Base-by-base conservation (phyloP, 2,113 vertebrate species). In the Daboia siamensis region DNA sequence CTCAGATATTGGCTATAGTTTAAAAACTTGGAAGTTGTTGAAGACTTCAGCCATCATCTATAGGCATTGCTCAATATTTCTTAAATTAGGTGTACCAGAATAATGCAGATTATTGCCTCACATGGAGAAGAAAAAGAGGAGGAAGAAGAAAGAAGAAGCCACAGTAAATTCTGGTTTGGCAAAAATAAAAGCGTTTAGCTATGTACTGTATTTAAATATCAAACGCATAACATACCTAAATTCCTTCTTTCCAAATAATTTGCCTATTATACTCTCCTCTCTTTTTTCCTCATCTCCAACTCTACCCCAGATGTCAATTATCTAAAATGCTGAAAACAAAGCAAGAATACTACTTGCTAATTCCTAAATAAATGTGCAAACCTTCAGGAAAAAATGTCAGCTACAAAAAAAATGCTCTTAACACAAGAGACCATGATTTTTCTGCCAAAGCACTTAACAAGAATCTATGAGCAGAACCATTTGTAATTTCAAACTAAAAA, bases 171-270 rank as follows among this genome's bases (percentile, higher is more conserved):
- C n/a, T 0, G 85, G 91, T 39, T 74, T 87, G 52, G 17, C 61
- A 93, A 93, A 84, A 94, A 93, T 15, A 26, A 26, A 26, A 94
- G 94, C 95, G 94, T 44, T 44, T 80, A 91, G 48, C 89, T 96
- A 95, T 93, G 10, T 44, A 88, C 46, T 84, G 26, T 23, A 80
- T 89, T 33, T 74, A 88, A 74, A 92, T 9, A 8, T 54, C 7
- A 46, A 24, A 89, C n/a, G 23, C 57, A 59, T 59, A n/a, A 29
- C 20, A 29, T 21, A 39, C 33, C 33, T 20, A 80, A 8, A 29
- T 55, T n/a, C 52, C 39, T 12, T n/a, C 46, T 61, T 51, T 26
- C 88, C 39, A 57, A 80, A 80, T 80, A 39, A 80, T 8, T 80
- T 44, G 74, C 15, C 74, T 44, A 44, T 80, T 24, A 51, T 51